phyloP scores from a whole-genome alignment of 2,888 invertebrate species.

The Kryphioiulus occultus region DNA sequence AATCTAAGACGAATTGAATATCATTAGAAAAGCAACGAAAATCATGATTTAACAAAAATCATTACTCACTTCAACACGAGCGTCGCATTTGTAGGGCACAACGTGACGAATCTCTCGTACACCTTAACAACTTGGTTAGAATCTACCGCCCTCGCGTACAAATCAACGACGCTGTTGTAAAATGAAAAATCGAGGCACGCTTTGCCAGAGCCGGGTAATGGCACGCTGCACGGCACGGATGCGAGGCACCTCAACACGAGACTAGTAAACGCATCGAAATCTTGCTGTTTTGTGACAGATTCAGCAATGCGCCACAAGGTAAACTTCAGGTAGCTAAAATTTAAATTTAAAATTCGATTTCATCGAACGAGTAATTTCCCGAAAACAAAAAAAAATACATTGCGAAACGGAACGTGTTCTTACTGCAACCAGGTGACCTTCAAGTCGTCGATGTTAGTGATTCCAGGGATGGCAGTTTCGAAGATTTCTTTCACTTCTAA shows the following conservation, averaged over 20 bases:
- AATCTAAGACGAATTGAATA: neutral
- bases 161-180: constrained; percentile 45
- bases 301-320: neutral
- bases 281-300: constrained; percentile 33
- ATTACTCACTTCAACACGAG: constrained; percentile 39
- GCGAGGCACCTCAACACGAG: constrained; percentile 39
- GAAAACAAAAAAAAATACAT: neutral
- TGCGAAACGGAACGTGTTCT: neutral
- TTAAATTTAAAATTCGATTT: neutral
- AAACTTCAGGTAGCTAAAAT: constrained; percentile 44
- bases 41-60: neutral
- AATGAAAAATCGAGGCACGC: constrained; percentile 10
- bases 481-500: constrained; percentile 39
- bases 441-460: constrained; percentile 20
- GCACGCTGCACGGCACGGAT: constrained; percentile 41
- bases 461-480: constrained; percentile 48
- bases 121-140: neutral
- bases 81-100: constrained; percentile 44
- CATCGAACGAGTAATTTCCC: neutral
- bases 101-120: constrained; percentile 33
- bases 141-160: constrained; percentile 29
- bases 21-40: neutral
- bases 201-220: constrained; percentile 41
- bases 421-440: constrained; percentile 49
- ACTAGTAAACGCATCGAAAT: neutral